These are phyloP conservation scores for Cryptoblepharus egeriae DNA, from an alignment of 2,797 vertebrate genomes.

Conservation along the genomic window DNA sequence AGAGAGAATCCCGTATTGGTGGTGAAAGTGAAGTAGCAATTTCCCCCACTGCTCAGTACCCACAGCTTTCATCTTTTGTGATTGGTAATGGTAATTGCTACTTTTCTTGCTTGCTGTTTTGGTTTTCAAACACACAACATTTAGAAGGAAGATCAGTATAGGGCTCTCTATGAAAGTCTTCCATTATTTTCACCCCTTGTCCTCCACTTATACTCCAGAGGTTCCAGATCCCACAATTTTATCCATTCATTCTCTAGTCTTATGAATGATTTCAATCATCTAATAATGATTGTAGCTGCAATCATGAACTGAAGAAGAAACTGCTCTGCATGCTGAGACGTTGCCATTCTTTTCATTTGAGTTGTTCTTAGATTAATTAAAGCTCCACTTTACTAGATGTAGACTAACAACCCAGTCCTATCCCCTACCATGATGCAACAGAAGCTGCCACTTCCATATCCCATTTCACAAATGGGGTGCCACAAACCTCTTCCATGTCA, in stretches of 20 bases:
- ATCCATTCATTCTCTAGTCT: conserved; percentile 22
- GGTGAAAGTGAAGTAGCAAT: conserved; percentile 67
- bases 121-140: conserved; percentile 46
- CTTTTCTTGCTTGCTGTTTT: conserved; percentile 46
- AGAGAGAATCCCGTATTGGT: conserved; percentile 60
- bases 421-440: no score
- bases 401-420: not conserved
- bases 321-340: not conserved
- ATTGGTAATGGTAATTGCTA: conserved; percentile 67
- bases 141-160: conserved; percentile 57
- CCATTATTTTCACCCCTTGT: conserved; percentile 57
- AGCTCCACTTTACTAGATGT: not conserved
- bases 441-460: no score
- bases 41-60: conserved; percentile 50
- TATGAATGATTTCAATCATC: not conserved
- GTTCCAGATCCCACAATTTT: conserved; percentile 39
- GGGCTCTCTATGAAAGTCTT: conserved; percentile 58
- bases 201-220: conserved; percentile 50
- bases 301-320: not conserved
- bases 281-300: conserved; percentile 4
- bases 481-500: no score
- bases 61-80: conserved; percentile 61
- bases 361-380: not conserved
- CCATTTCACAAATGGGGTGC: no score
- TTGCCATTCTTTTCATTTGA: not conserved